A percentile compares a stretch with the other conserved stretches of the same genome.
Conservation (phyloP, 2,888 invertebrate genomes). For the Ypsolopha sequella region DNA sequence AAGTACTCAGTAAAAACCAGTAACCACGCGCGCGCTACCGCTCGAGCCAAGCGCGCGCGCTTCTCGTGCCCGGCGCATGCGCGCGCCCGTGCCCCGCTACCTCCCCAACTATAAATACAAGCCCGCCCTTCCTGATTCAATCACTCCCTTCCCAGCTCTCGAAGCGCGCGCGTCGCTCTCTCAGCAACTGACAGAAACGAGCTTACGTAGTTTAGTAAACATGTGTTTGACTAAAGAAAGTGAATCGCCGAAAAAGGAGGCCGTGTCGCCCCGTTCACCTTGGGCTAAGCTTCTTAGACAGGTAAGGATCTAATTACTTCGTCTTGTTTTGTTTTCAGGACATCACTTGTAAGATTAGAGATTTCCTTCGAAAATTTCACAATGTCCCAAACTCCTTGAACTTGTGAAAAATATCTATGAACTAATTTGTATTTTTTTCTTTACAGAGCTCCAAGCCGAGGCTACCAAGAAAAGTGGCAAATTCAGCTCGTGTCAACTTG, state of each 20-base stretch:
- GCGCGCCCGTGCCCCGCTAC: slow-evolving; percentile 19
- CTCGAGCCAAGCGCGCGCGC: slow-evolving; percentile 46
- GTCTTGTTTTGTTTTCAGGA: neutral
- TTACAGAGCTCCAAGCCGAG: slow-evolving; percentile 69
- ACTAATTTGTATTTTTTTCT: neutral
- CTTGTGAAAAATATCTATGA: neutral
- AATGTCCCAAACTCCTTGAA: neutral
- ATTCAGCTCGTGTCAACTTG: slow-evolving; percentile 72
- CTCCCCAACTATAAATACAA: slow-evolving; percentile 41
- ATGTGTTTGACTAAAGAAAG: slow-evolving; percentile 71
- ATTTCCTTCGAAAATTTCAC: neutral
- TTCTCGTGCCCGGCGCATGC: slow-evolving; percentile 35
- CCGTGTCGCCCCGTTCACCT: slow-evolving; percentile 61
- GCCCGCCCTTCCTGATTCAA: slow-evolving; percentile 55
- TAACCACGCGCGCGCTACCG: slow-evolving; percentile 55
- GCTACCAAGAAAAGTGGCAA: slow-evolving; percentile 68
- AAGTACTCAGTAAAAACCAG: slow-evolving; percentile 55
- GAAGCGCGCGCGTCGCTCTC: slow-evolving; percentile 46
- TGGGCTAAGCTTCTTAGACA: slow-evolving; percentile 70
- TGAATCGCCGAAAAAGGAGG: slow-evolving; percentile 54
- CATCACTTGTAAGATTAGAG: neutral
- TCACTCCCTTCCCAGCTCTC: slow-evolving; percentile 55
- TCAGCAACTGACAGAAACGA: neutral
- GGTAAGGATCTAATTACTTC: slow-evolving; percentile 39
- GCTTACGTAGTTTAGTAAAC: slow-evolving; percentile 23